Percentiles rank a stretch among this genome's conserved stretches.
These are phyloP conservation scores for Tupaia tana DNA, from an alignment of 2,113 vertebrate genomes.

Conservation along the genomic window DNA sequence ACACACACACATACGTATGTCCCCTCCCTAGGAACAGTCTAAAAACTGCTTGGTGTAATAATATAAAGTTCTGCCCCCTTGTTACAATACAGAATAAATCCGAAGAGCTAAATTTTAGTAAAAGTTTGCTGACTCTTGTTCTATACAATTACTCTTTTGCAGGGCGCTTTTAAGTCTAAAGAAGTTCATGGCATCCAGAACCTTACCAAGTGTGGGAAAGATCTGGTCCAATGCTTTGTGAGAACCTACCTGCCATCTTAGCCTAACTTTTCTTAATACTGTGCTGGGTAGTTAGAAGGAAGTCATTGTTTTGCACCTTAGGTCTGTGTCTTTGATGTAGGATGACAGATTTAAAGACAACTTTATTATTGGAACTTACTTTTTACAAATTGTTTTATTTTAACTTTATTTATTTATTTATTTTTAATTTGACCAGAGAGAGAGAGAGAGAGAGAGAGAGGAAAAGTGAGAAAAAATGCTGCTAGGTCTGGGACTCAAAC, in stretches of 20 bases:
- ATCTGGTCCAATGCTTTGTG: neutral
- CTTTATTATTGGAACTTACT: neutral
- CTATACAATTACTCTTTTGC: neutral
- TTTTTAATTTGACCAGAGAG: no score
- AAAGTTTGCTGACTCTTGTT: neutral
- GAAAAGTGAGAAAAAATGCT: no score
- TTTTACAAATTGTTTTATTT: no score
- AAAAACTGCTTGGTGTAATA: neutral
- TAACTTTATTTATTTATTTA: no score
- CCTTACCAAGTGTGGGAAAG: neutral
- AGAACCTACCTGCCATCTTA: neutral
- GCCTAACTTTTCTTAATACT: neutral
- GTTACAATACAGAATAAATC: neutral
- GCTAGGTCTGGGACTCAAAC: no score
- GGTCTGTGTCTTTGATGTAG: neutral
- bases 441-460: no score
- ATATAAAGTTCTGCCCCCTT: neutral
- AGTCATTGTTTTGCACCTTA: neutral
- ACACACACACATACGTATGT: no score
- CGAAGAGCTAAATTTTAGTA: neutral
- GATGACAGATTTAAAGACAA: neutral
- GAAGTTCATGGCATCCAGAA: neutral
- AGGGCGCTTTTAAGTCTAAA: neutral
- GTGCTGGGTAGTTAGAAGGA: neutral
- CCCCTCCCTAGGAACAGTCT: neutral